A percentile compares a stretch with the other conserved stretches of the same genome.
phyloP scores from a whole-genome alignment of 2,888 invertebrate genomes.

The Stenolophus ochropezus region DNA sequence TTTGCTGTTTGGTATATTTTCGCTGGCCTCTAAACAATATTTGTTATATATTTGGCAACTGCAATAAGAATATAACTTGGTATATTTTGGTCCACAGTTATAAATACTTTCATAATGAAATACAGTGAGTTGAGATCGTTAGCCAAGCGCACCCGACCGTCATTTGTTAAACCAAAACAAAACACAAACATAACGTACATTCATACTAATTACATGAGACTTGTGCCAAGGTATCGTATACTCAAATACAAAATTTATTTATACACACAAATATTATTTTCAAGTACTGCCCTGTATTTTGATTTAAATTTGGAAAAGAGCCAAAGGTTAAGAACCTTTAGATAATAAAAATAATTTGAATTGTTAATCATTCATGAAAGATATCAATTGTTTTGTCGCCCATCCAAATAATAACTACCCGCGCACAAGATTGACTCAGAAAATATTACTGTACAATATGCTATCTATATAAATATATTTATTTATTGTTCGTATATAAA shows the following conservation, averaged over 20 bases:
- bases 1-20: no score
- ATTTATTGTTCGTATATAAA: not conserved
- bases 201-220: not conserved
- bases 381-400: not conserved
- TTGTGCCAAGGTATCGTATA: not conserved
- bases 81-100: not conserved
- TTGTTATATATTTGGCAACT: not conserved
- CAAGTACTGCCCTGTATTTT: not conserved
- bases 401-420: not conserved
- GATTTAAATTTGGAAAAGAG: not conserved
- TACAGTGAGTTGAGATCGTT: not conserved
- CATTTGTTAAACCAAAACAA: not conserved
- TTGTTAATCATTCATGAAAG: not conserved
- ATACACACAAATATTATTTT: not conserved
- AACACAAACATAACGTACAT: not conserved
- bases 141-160: constrained; percentile 11
- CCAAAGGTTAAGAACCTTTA: not conserved
- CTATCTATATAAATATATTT: not conserved
- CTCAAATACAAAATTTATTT: not conserved
- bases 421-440: not conserved
- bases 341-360: not conserved
- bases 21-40: no score
- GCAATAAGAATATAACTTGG: not conserved
- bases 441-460: no score
- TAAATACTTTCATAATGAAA: not conserved